Evolutionary conservation across 2,888 invertebrate genomes (phyloP), one percentile per base, ranked within the genome.

Genomic region (Drosophila anomalata): DNA sequence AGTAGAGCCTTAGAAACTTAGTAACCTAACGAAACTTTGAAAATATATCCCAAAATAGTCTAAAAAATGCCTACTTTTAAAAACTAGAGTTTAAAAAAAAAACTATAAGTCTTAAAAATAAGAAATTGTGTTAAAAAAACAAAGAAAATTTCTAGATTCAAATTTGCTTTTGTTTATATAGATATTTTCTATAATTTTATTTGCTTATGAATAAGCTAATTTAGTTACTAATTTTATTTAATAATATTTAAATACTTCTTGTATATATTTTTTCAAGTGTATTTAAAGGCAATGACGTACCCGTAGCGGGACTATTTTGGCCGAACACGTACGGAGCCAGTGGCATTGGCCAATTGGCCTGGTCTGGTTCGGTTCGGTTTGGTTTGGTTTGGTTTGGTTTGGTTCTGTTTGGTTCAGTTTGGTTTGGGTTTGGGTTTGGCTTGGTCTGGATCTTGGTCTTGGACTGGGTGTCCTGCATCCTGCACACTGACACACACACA

Each of bases 291-390:
- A 24, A 14, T 33, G 56, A 6, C 31, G 56, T 31, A 55, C 58
- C 29, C 41, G 59, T 47, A 66, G 36, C 67, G 46, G 54, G 17
- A 47, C 29, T 65, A 66, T 54, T 65, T 79, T 79, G 79, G 69
- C 67, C 73, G 51, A 79, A 81, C 85, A 79, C 79, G 79, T 80
- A 83, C 86, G 69, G 41, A 62, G 78, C 75, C 78, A 58, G 73
- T 87, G 80, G 87, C 80, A 87, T 83, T 81, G 84, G 87, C 78
- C 87, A 87, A 81, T 80, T 80, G 83, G 86, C 79, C 48, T 50
- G 31, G 33, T 63, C 57, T 24, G 44, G 22, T 60, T 29, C 42
- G 52, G 31, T 51, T 61, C 47, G 29, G 29, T 29, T 29, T 9
- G 8, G 26, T 29, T 29, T 26, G 26, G 26, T 26, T 26, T 20